Percentiles rank a stretch among this genome's conserved stretches.
Evolutionary conservation across 2,797 vertebrate genomes (phyloP).

Genomic region (Anguilla anguilla): DNA sequence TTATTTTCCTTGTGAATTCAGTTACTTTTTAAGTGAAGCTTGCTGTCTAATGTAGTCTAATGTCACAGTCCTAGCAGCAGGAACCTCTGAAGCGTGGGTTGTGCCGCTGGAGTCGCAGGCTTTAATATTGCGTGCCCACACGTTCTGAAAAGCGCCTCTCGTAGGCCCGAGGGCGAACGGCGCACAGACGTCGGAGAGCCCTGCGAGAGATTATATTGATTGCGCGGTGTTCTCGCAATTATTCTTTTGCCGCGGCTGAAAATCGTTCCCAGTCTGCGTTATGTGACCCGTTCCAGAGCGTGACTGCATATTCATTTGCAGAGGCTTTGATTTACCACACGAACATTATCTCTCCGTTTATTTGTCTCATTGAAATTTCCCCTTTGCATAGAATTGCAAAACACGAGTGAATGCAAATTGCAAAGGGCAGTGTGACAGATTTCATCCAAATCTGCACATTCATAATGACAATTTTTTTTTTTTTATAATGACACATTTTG

Average conservation of each 20-base stretch:
- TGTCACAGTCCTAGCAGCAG: not conserved
- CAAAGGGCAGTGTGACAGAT: not conserved
- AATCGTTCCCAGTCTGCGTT: not conserved
- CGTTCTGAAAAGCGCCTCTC: not conserved
- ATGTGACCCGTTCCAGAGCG: not conserved
- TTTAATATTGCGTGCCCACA: not conserved
- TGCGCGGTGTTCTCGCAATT: not conserved
- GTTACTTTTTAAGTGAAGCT: not conserved
- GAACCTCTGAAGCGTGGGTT: not conserved
- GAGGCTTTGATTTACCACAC: not conserved
- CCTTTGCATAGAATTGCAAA: not conserved
- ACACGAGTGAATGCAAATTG: not conserved
- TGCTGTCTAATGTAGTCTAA: not conserved
- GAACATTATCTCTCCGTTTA: not conserved
- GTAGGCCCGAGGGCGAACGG: not conserved
- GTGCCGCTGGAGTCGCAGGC: not conserved
- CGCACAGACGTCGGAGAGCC: not conserved
- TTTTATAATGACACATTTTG: not conserved
- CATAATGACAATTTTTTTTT: no score
- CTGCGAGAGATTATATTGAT: slow-evolving; percentile 6
- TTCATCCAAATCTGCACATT: not conserved
- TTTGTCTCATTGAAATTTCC: not conserved
- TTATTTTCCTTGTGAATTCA: not conserved
- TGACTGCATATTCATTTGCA: not conserved
- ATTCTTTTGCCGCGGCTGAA: not conserved